Evolutionary conservation across 2,113 vertebrate species (phyloP), one percentile per base, ranked within the genome.

Genomic region (Caretta caretta): DNA sequence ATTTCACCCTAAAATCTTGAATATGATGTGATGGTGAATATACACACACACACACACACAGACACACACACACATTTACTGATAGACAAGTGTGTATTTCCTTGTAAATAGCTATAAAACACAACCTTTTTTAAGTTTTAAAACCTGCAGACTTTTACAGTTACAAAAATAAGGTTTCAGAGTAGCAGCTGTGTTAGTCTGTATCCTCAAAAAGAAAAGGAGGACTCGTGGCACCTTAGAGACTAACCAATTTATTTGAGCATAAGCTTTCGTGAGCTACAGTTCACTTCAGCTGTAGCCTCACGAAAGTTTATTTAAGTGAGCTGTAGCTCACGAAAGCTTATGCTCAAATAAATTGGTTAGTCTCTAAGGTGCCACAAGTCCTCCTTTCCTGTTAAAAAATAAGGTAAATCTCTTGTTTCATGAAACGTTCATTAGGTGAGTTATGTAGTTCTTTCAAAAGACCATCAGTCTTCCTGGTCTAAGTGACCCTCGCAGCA

Each of bases 401-500:
- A 87, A 76, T 84, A 95, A 46, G 89, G 82, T 76, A 92, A 93
- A 89, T 94, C 95, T 24, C 35, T 72, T 90, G n/a, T 84, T 86
- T 96, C 92, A 95, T 97, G 89, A 96, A 95, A 95, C 91, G 80
- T 95, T 93, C 86, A 95, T 89, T 91, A 93, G 88, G 38, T 86
- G 87, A 97, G 53, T 90, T 78, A 95, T 96, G 53, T 51, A 95
- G 83, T 92, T 92, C 69, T 92, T 94, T 85, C 86, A 92, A 95
- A 93, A 96, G 97, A 76, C 95, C 86, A 97, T 90, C 93, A 59
- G 86, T 93, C 91, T 94, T 96, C 86, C 53, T 88, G 27, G 48
- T 81, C 65, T 72, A 91, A 94, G 80, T 51, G 84, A 57, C 94
- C 76, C 79, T 90, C 79, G 84, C 57, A 90, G 83, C 93, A 86